Base-by-base conservation (phyloP, 2,113 vertebrate species). In the Xenopus laevis region DNA sequence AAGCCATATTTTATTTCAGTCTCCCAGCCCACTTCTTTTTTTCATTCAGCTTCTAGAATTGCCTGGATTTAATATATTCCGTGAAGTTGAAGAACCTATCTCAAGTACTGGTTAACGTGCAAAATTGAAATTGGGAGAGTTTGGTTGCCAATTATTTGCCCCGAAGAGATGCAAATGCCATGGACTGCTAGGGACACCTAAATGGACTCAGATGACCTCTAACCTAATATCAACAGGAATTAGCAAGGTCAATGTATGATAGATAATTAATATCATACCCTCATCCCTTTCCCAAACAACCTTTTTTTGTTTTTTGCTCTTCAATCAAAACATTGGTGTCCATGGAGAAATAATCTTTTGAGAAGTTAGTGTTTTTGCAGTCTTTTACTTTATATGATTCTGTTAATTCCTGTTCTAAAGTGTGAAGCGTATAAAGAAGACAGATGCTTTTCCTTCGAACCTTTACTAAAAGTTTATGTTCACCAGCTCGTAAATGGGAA, bases 401-500 rank as follows among this genome's bases (percentile, higher is more conserved):
- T 63, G 62, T 62, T 17, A 60, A 40, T 75, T 64, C 60, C 47
- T 30, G 46, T 69, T 76, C 50, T 33, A 10, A 53, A 55, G 17
- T 20, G 58, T 47, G 65, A 45, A 18, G 45, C 65, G 20, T 67
- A 23, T 64, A 60, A 77, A 63, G 47, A 63, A 70, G 68, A 70
- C 59, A 77, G 59, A 68, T 18, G 11, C 23, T 65, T 55, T 75
- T 69, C 59, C 58, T 64, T 61, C 45, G 67, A 64, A 70, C 67
- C 58, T 70, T 66, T 70, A 47, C 13, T n/a, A 64, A 77, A 40
- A 64, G 67, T 17, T 52, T 77, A 69, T 76, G 57, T 68, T 62
- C 15, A 18, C 59, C 67, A 57, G 40, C 40, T 69, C 57, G 33
- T 10, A 40, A 64, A 64, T 70, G 74, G 74, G 64, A 77, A 64